Base-by-base conservation (phyloP, 1,140 invertebrate genomes). In the Babylonia areolata region DNA sequence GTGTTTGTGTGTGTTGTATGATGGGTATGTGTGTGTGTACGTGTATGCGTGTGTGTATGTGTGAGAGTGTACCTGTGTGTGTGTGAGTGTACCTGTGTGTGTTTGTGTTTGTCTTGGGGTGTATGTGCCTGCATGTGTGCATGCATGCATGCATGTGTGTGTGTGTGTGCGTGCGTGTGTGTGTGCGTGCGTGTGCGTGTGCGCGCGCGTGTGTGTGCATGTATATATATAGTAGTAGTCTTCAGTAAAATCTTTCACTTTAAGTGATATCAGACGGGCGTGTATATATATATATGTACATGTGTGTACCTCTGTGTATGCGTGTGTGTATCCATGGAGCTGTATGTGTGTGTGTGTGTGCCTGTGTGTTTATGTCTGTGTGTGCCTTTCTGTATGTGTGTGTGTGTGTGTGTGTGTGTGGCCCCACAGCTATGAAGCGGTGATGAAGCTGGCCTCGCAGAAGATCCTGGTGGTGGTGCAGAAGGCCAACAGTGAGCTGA, bases 111-210 rank as follows among this genome's bases (percentile, higher is more conserved):
- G 28, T 64, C 5, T 64, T 5, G 0, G 0, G 28, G 15, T 0
- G 12, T 64, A 23, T 64, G 20, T 64, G 28, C 5, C n/a, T 28
- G 58, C n/a, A n/a, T 23, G 23, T 64, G 58, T 23, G 23, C n/a
- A n/a, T n/a, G n/a, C 58, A 69, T 69, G 58, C 58, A 69, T 69
- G 23, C 58, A 69, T 69, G 58, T 64, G 58, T 64, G 58, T 64
- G 58, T 64, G 58, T 64, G 58, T 64, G 58, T 64, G 6, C 3
- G 58, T 64, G 58, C n/a, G 23, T 64, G 58, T 64, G 58, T 64
- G 58, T 23, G 23, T 64, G 58, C n/a, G 23, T 64, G 58, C 23
- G 58, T 64, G 58, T 64, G 58, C n/a, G 6, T 23, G 23, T 64
- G 58, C 23, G 58, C 23, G 58, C n/a, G 6, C n/a, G 23, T 64